Percentiles rank a stretch among this genome's conserved stretches.
Evolutionary conservation across 2,888 invertebrate species (phyloP).

Genomic region (Aspidiotus rigidus): DNA sequence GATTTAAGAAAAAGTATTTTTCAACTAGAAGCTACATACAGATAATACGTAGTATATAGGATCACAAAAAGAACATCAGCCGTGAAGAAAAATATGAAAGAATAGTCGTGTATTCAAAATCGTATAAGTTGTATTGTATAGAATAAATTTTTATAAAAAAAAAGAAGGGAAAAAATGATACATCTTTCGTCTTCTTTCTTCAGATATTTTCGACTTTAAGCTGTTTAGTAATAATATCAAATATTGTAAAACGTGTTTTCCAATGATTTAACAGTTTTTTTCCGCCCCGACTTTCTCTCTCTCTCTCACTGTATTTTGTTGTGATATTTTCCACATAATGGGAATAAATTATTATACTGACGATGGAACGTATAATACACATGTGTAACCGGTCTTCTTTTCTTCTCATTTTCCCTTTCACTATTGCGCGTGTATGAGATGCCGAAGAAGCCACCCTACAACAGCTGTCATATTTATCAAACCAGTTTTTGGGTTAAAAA

Average conservation of each 20-base stretch:
- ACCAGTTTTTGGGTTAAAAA: conserved; percentile 16
- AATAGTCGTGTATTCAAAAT: too few relatives aligned
- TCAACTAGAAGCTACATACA: too few relatives aligned
- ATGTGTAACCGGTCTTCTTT: conserved; percentile 30
- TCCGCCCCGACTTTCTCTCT: conserved; percentile 2
- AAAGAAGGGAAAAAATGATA: conserved; percentile 19
- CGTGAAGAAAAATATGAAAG: too few relatives aligned
- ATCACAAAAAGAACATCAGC: too few relatives aligned
- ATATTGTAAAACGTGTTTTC: conserved; percentile 31
- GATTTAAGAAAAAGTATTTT: too few relatives aligned
- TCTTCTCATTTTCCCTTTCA: conserved; percentile 1
- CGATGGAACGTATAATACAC: conserved; percentile 15
- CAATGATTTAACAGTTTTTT: conserved; percentile 33
- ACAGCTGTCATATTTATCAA: conserved; percentile 33
- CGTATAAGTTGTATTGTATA: not conserved
- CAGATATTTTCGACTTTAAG: conserved; percentile 25
- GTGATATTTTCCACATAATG: conserved; percentile 21
- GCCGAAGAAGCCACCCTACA: conserved; percentile 11
- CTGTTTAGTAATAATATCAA: conserved; percentile 16
- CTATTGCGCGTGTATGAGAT: not conserved
- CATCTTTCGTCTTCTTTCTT: conserved; percentile 21
- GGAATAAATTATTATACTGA: conserved; percentile 31
- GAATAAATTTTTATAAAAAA: not conserved
- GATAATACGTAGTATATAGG: too few relatives aligned
- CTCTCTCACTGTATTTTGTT: conserved; percentile 15